Percentiles rank a stretch among this genome's conserved stretches.
Conservation (phyloP, 2,113 vertebrate genomes). For the Atlantisia rogersi region DNA sequence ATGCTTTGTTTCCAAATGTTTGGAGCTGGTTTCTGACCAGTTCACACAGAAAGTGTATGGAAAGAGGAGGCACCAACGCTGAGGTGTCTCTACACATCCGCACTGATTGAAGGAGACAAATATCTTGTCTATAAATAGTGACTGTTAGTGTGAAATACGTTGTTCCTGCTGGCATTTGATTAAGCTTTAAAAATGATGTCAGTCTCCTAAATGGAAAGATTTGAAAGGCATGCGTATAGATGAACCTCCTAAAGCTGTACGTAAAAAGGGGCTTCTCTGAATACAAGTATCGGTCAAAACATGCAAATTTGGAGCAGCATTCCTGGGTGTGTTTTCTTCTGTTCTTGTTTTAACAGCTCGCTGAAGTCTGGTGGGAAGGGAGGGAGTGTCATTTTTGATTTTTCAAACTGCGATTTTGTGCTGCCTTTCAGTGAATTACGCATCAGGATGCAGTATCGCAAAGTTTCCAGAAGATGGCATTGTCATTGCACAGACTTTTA, state of each 20-base stretch:
- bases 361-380: neutral
- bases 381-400: neutral
- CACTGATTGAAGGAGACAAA: neutral
- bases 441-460: conserved; percentile 96
- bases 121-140: neutral
- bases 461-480: conserved; percentile 96
- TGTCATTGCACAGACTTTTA: conserved; percentile 93
- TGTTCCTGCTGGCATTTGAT: neutral
- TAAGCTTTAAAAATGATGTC: neutral
- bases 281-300: neutral
- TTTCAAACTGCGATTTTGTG: neutral
- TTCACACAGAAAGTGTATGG: neutral
- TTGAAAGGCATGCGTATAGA: neutral
- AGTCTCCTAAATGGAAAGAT: neutral
- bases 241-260: neutral
- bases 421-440: conserved; percentile 90
- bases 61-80: neutral
- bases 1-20: neutral
- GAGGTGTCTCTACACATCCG: neutral
- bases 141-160: neutral
- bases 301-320: neutral
- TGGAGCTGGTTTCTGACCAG: neutral
- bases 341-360: neutral
- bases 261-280: neutral
- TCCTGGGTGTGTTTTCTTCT: neutral